phyloP scores from a whole-genome alignment of 1,140 invertebrate species.

The Trichogramma pretiosum region DNA sequence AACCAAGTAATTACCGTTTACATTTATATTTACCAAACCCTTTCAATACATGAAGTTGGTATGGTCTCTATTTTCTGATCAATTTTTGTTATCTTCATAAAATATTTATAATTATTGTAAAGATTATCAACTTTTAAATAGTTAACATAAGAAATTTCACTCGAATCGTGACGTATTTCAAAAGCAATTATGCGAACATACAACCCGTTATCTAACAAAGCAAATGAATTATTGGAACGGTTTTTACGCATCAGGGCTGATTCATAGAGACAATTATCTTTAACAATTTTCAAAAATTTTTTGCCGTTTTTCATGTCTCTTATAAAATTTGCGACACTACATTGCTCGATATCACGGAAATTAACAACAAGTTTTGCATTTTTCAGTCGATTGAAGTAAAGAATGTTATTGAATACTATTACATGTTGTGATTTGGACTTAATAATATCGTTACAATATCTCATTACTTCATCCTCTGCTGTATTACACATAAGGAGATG shows the following conservation, averaged over 20 bases:
- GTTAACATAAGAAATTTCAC: neutral
- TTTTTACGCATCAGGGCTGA: neutral
- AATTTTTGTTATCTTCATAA: neutral
- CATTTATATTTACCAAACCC: neutral
- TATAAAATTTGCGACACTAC: too few relatives aligned
- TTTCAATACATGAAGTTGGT: neutral
- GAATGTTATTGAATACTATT: neutral
- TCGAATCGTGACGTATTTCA: neutral
- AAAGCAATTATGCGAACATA: conserved; percentile 4
- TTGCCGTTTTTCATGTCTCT: neutral
- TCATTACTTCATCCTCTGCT: neutral
- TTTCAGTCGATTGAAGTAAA: neutral
- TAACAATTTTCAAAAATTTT: neutral
- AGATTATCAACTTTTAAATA: neutral
- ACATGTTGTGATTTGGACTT: neutral
- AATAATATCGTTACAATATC: conserved; percentile 5
- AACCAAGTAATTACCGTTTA: neutral
- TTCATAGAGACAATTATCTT: neutral
- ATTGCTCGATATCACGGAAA: too few relatives aligned
- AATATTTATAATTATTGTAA: neutral
- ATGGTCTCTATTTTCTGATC: neutral
- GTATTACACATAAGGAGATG: neutral
- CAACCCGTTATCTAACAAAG: neutral
- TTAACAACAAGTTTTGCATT: neutral
- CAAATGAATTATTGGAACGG: neutral